These are phyloP conservation scores for Herpailurus yagouaroundi DNA, from an alignment of 2,113 vertebrate species.

Conservation along the genomic window DNA sequence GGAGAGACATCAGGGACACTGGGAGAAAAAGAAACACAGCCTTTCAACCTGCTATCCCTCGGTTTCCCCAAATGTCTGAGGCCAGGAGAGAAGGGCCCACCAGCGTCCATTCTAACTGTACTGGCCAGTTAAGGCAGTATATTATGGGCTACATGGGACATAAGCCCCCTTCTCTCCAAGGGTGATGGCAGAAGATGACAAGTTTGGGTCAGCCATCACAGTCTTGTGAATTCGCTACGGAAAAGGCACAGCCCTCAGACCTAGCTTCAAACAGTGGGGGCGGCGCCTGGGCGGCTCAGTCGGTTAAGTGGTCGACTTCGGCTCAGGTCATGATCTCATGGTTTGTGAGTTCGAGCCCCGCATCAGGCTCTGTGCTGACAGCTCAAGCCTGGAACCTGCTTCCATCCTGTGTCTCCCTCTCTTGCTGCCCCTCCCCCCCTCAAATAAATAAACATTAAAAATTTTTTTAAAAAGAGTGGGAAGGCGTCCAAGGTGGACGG, in stretches of 20 bases:
- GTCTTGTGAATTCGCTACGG: background rate
- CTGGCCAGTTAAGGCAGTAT: background rate
- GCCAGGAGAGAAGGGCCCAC: background rate
- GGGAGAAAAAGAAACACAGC: background rate
- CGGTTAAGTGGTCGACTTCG: too few species aligned
- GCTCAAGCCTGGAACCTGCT: too few species aligned
- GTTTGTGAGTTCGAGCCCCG: too few species aligned
- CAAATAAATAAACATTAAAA: too few species aligned
- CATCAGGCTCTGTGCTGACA: too few species aligned
- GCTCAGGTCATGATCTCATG: too few species aligned
- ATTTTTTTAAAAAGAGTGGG: background rate
- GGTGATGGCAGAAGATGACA: background rate
- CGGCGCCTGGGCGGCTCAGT: too few species aligned
- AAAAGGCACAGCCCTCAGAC: background rate
- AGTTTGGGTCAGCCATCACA: background rate
- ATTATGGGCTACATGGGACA: background rate
- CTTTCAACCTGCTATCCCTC: background rate
- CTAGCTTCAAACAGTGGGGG: background rate
- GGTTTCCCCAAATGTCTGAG: background rate
- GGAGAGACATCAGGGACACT: background rate
- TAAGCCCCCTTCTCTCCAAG: background rate
- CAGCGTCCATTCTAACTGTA: background rate
- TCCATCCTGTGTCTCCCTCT: too few species aligned
- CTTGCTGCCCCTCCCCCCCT: too few species aligned
- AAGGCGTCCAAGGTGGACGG: background rate